Evolutionary conservation across 2,113 vertebrate species (phyloP), one percentile per base, ranked within the genome.

Genomic region (Hydrolagus affinis): DNA sequence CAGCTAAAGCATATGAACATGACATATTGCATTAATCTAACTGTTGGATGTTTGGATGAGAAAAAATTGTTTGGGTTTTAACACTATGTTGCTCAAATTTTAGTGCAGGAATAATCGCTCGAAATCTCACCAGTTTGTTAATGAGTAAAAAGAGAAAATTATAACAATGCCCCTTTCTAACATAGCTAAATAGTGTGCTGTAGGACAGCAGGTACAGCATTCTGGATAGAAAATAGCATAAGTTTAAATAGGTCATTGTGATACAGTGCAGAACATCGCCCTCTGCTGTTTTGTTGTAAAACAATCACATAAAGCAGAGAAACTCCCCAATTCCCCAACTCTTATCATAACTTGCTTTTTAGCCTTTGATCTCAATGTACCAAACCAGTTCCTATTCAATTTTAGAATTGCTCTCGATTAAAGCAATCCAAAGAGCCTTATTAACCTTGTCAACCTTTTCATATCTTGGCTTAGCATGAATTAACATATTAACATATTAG

Each of bases 211-310:
- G 78, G 60, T 83, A 62, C 32, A 17, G 62, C 32, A 66, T 66
- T 66, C 78, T 66, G 78, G 3, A 32, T 83, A 62, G 17, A 66
- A 83, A 83, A 83, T 66, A 68, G 78, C 32, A 28, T 7, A 21
- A 15, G 15, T 64, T 28, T 64, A 64, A 59, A 77, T 62, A 80
- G 60, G 60, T 83, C 60, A 83, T 19, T 83, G 64, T 83, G 32
- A 64, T 80, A 80, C 32, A 10, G 23, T 83, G 78, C 25, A 83
- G 60, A 64, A 83, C 23, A 83, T 66, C 60, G 78, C 78, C 78
- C 78, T 83, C 78, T 83, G 78, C 78, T 68, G 78, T 32, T 30
- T 75, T 8, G 8, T 11, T 21, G 73, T 8, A 56, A 21, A 32
- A 83, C 60, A 68, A 83, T 30, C 28, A 19, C 44, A 44, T 44